These are phyloP conservation scores for Hoplostethus mediterraneus DNA, from an alignment of 2,797 vertebrate genomes.

Conservation along the genomic window DNA sequence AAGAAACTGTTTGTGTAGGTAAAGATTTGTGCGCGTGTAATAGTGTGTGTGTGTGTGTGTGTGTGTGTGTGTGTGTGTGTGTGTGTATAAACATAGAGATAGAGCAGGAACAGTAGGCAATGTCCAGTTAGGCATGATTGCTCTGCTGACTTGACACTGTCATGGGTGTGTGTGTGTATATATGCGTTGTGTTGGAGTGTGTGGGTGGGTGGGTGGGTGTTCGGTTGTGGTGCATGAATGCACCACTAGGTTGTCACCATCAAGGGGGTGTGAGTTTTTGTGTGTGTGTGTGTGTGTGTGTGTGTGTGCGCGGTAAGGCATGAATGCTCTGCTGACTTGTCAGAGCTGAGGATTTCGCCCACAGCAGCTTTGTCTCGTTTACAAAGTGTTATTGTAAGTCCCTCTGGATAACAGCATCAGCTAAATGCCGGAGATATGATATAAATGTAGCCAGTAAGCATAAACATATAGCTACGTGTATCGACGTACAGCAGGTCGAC, in stretches of 20 bases:
- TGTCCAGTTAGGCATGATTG: slow-evolving; percentile 53
- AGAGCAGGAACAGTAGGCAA: slow-evolving; percentile 40
- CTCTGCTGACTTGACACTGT: slow-evolving; percentile 38
- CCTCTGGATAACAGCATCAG: slow-evolving; percentile 62
- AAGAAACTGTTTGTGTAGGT: not conserved
- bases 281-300: slow-evolving; percentile 1
- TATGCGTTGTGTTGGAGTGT: slow-evolving; percentile 1
- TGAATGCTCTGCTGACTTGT: slow-evolving; percentile 71
- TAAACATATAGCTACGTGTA: slow-evolving; percentile 18
- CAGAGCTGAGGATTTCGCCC: slow-evolving; percentile 66
- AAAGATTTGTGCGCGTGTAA: not conserved
- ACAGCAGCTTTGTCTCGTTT: slow-evolving; percentile 67
- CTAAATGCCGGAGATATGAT: slow-evolving; percentile 52
- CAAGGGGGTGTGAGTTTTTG: slow-evolving; percentile 26
- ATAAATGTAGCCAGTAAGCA: slow-evolving; percentile 51
- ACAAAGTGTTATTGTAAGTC: slow-evolving; percentile 63
- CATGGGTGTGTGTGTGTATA: slow-evolving; percentile 17
- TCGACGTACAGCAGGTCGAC: not conserved
- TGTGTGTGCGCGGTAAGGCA: slow-evolving; percentile 30
- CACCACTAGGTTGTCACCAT: slow-evolving; percentile 53
- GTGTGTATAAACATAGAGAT: slow-evolving; percentile 48
- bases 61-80: not conserved
- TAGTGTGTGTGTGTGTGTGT: slow-evolving; percentile 3
- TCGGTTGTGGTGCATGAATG: slow-evolving; percentile 41
- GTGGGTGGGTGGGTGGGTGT: not conserved